Evolutionary conservation across 2,797 vertebrate genomes (phyloP).

Genomic region (Crenichthys baileyi): DNA sequence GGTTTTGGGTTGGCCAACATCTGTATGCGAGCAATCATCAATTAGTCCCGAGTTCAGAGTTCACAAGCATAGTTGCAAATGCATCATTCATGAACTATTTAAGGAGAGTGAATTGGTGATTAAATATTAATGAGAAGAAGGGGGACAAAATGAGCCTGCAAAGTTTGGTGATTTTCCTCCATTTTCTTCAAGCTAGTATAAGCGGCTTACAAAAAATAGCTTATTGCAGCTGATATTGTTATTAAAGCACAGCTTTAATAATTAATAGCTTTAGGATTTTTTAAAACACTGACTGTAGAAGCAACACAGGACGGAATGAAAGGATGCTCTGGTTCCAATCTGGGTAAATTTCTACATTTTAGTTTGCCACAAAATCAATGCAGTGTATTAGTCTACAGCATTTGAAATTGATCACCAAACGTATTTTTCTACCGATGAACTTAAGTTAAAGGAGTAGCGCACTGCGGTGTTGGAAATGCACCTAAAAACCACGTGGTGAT

Average conservation of each 20-base stretch:
- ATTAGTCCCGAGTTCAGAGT: slow-evolving; percentile 78
- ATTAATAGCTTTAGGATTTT: no score
- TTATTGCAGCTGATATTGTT: slow-evolving; percentile 53
- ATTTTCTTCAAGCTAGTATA: slow-evolving; percentile 58
- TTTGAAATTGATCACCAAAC: no score
- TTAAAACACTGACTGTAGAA: slow-evolving; percentile 68
- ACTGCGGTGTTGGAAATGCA: no score
- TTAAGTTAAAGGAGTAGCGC: no score
- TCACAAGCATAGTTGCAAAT: slow-evolving; percentile 71
- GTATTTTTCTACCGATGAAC: no score
- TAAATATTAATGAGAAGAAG: slow-evolving; percentile 48
- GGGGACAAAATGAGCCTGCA: slow-evolving; percentile 45
- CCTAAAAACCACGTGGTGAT: no score
- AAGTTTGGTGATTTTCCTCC: slow-evolving; percentile 53
- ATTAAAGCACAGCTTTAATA: slow-evolving; percentile 42
- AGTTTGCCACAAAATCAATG: neutral
- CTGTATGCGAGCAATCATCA: slow-evolving; percentile 78
- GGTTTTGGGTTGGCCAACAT: slow-evolving; percentile 74
- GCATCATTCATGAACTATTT: slow-evolving; percentile 80
- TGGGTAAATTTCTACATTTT: neutral
- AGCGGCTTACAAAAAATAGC: slow-evolving; percentile 68
- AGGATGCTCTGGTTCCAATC: no score
- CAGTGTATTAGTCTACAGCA: no score
- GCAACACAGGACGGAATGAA: neutral
- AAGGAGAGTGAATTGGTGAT: slow-evolving; percentile 62